These are phyloP conservation scores for Ostrea edulis DNA, from an alignment of 1,140 invertebrate species.

Conservation along the genomic window DNA sequence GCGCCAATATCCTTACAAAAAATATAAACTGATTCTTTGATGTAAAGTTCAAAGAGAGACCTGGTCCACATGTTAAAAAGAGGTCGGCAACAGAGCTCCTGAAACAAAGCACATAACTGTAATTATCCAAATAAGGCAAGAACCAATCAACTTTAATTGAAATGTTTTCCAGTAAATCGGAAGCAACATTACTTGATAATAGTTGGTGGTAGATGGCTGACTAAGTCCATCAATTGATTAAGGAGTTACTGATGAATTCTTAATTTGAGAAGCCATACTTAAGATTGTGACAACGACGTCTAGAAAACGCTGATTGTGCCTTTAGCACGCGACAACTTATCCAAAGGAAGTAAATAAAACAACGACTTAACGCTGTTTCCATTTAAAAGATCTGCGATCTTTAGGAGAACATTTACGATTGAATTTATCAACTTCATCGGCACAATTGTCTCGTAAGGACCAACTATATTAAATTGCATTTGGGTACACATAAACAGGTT, in stretches of 20 bases:
- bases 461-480: neutral
- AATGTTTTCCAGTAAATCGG: conserved; percentile 28
- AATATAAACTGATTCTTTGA: neutral
- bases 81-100: neutral
- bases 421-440: conserved; percentile 14
- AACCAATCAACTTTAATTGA: conserved; percentile 30
- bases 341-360: neutral
- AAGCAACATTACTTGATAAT: neutral
- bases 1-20: too few relatives aligned
- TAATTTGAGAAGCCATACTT: conserved; percentile 24
- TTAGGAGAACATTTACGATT: neutral
- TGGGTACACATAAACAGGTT: neutral
- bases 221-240: neutral
- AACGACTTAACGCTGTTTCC: neutral
- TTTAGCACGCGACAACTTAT: conserved; percentile 16
- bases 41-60: neutral
- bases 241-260: neutral
- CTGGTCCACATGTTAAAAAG: conserved; percentile 16
- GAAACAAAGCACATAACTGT: neutral
- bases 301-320: neutral
- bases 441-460: neutral
- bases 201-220: conserved; percentile 8
- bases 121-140: neutral
- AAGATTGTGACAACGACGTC: conserved; percentile 3
- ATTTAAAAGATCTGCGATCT: conserved; percentile 15